phyloP scores from a whole-genome alignment of 2,888 invertebrate species.

The Papilio elwesi region DNA sequence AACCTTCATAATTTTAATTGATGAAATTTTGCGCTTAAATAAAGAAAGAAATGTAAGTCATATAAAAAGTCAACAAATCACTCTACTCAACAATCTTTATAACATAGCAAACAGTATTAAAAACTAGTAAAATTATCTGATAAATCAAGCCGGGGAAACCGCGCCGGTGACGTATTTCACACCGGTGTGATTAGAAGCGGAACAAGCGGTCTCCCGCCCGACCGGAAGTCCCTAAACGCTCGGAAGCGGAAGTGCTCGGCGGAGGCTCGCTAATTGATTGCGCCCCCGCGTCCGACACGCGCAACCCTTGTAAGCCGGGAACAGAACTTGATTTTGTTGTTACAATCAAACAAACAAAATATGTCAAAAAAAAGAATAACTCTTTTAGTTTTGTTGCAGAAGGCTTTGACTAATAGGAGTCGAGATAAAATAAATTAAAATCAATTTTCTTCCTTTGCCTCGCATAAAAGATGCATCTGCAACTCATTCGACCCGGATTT shows the following conservation, averaged over 20 bases:
- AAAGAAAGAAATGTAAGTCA: no score
- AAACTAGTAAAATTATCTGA: constrained; percentile 11
- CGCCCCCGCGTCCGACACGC: constrained; percentile 56
- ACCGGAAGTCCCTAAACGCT: constrained; percentile 80
- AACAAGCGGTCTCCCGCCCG: constrained; percentile 55
- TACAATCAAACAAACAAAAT: constrained; percentile 23
- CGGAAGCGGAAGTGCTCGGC: constrained; percentile 78
- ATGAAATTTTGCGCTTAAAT: no score
- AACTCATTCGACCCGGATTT: no score
- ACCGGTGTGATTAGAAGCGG: constrained; percentile 53
- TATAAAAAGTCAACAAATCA: no score
- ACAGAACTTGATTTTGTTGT: constrained; percentile 42
- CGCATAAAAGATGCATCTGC: background rate
- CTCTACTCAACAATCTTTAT: no score
- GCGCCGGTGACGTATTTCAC: constrained; percentile 58
- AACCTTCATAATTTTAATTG: no score
- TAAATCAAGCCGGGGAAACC: constrained; percentile 20
- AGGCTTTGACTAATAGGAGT: background rate
- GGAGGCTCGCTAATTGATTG: constrained; percentile 80
- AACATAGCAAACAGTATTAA: constrained; percentile 3
- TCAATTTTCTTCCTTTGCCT: background rate
- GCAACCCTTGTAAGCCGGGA: constrained; percentile 60
- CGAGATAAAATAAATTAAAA: background rate
- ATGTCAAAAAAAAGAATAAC: background rate
- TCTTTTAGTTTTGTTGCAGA: background rate